phyloP scores from a whole-genome alignment of 1,140 invertebrate species.

The Aradophagus sp. region DNA sequence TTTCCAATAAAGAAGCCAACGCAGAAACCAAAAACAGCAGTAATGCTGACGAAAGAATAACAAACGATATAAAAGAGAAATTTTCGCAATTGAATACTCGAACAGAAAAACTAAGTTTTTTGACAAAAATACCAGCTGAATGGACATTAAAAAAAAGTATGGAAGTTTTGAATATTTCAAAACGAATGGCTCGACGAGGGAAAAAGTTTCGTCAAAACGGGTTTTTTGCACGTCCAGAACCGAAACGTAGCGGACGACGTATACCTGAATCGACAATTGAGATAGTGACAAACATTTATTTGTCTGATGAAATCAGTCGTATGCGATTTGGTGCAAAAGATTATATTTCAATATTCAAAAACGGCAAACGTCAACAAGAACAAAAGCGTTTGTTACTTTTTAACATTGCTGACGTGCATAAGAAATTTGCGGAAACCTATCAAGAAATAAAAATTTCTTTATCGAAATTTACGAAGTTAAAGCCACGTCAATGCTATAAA shows the following conservation, averaged over 20 bases:
- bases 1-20: conserved; percentile 17
- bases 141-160: conserved; percentile 25
- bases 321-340: conserved; percentile 20
- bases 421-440: conserved; percentile 21
- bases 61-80: conserved; percentile 21
- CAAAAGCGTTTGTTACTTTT: conserved; percentile 21
- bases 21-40: conserved; percentile 4
- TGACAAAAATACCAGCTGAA: conserved; percentile 23
- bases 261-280: conserved; percentile 15
- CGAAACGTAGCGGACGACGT: conserved; percentile 4
- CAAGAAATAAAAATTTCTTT: conserved; percentile 31
- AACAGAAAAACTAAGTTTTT: conserved; percentile 20
- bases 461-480: conserved; percentile 37
- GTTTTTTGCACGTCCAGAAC: conserved; percentile 1
- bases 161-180: conserved; percentile 14
- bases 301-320: conserved; percentile 31
- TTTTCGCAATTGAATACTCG: conserved; percentile 19
- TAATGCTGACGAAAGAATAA: conserved; percentile 15
- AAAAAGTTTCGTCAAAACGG: conserved; percentile 17
- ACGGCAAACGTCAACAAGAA: conserved; percentile 18
- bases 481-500: conserved; percentile 20
- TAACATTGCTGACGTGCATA: conserved; percentile 8
- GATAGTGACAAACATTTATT: conserved; percentile 19
- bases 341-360: conserved; percentile 17
- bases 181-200: conserved; percentile 21